phyloP scores from a whole-genome alignment of 2,888 invertebrate species.

The Temnothorax rugatulus region DNA sequence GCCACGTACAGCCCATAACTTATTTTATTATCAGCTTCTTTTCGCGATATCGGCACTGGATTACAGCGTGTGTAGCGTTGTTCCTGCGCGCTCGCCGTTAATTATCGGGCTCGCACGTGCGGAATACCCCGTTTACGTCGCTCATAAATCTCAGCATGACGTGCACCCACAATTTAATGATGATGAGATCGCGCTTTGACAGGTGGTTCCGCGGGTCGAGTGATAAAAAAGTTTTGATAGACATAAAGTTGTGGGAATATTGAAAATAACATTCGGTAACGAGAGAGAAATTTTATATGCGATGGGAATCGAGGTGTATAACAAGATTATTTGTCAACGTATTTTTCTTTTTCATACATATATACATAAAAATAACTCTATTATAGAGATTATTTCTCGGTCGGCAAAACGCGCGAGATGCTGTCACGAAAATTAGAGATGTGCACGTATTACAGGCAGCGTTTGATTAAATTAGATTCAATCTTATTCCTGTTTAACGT shows the following conservation, averaged over 20 bases:
- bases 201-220: constrained; percentile 2
- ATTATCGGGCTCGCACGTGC: constrained; percentile 42
- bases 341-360: neutral
- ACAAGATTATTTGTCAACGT: neutral
- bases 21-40: constrained; percentile 59
- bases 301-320: neutral
- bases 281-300: constrained; percentile 8
- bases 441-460: neutral
- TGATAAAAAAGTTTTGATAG: constrained; percentile 20
- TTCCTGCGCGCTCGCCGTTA: constrained; percentile 32
- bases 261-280: constrained; percentile 35
- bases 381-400: neutral
- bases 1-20: constrained; percentile 55
- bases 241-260: constrained; percentile 12
- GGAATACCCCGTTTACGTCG: constrained; percentile 23
- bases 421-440: neutral
- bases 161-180: constrained; percentile 34
- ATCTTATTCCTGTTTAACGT: constrained; percentile 23
- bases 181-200: constrained; percentile 41
- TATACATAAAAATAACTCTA: neutral
- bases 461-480: constrained; percentile 34
- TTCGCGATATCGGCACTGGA: constrained; percentile 51
- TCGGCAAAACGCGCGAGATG: neutral
- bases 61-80: constrained; percentile 34
- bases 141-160: constrained; percentile 42